Evolutionary conservation across 2,888 invertebrate species (phyloP), one percentile per base, ranked within the genome.

Genomic region (Rhaphigaster nebulosa): DNA sequence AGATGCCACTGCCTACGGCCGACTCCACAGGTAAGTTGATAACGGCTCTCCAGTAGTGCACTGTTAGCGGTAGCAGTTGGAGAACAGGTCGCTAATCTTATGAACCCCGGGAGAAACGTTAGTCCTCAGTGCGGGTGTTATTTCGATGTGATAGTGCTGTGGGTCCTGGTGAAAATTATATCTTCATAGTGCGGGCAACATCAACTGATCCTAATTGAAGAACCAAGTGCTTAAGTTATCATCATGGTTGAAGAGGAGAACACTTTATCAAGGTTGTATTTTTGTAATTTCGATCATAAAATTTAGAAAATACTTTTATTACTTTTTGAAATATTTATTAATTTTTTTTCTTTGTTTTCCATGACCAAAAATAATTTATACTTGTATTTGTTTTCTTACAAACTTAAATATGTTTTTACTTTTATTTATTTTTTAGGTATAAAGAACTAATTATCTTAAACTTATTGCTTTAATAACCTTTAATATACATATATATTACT

Each of bases 41-140:
- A 84, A 84, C 84, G 84, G 84, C 84, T 23, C 84, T 84, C 84
- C 84, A 84, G 84, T 84, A 50, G 45, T 84, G 45, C 84, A 45
- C 84, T 84, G 84, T 84, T 84, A 84, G 84, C 84, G 84, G n/a
- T 45, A n/a, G 84, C n/a, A n/a, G 45, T 84, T 18, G 84, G 84
- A 26, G 41, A 84, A 50, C n/a, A 84, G 84, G 84, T 84, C 15
- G 84, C n/a, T 1, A 26, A 50, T 84, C 45, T 15, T 45, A 50
- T 45, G 84, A 84, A 1, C 12, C 41, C 15, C 41, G 84, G n/a
- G 26, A 45, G 26, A n/a, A 45, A 50, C 45, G 45, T 41, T 84
- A 76, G 38, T 76, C 70, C 70, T 84, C 38, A 84, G 84, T 84
- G 84, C 84, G 84, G 45, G 84, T 84, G 45, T 26, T 45, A n/a